Base-by-base conservation (phyloP, 2,797 vertebrate genomes). In the Oceanodroma leucorhoa region DNA sequence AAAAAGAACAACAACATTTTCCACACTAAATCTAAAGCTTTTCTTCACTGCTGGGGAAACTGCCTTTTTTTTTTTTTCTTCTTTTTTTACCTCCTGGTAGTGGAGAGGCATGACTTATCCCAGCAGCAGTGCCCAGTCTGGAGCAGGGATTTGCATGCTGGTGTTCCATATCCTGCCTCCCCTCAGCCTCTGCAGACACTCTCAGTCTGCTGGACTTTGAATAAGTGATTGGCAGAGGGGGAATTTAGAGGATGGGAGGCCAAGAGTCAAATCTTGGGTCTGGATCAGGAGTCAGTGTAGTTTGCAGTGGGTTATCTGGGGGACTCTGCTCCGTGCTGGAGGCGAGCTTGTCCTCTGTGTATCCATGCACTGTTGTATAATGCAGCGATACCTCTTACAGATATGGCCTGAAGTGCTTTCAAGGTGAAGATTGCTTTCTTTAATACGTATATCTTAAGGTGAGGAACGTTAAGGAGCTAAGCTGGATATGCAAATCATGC, bases 21-120 rank as follows among this genome's bases (percentile, higher is more conserved):
- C 91, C 93, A 50, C 90, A 89, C 71, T 94, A 95, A 84, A 94
- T 87, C 87, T 91, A 91, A 94, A 92, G 53, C 85, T 95, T 94
- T 91, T 95, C 77, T 95, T 93, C 5, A 3, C 90, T 90, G 57
- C 92, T 95, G 85, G 72, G 77, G 83, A 95, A 96, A 86, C 57
- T 34, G 54, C 13, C 0, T 14, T 8, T 87, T 87, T 73, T 79
- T 60, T 53, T 23, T 13, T 14, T 51, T 15, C 1, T 21, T 36
- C 8, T 81, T 72, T 51, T 95, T 94, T 94, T 71, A 48, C 80
- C 85, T 91, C 43, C 58, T 86, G 50, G 53, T 72, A 91, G 62
- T 0, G 1, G 54, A 94, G 85, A 87, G 85, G 50, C 79, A 65
- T 69, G 80, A 18, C 24, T 95, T 86, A 43, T 65, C 94, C 90